These are phyloP conservation scores for Molanna angustata DNA, from an alignment of 2,888 invertebrate genomes.

Conservation along the genomic window DNA sequence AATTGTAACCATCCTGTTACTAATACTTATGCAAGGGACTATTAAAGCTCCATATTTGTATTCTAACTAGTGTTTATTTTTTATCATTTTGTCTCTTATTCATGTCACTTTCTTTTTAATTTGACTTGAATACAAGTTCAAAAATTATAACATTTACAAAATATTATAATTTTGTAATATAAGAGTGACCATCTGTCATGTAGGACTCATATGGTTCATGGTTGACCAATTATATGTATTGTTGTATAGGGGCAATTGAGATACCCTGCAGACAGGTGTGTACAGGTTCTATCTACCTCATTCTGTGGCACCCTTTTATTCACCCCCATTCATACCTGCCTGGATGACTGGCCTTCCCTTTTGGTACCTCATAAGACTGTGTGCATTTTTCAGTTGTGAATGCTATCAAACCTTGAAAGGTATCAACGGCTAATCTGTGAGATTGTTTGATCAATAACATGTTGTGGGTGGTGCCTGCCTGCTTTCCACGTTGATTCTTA, in stretches of 20 bases:
- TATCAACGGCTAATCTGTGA: conserved; percentile 29
- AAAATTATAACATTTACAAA: too few relatives aligned
- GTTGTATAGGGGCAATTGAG: not conserved
- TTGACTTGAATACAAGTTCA: too few relatives aligned
- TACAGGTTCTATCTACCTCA: conserved; percentile 2
- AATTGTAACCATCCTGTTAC: too few relatives aligned
- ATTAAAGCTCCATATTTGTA: too few relatives aligned
- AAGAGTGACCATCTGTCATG: too few relatives aligned
- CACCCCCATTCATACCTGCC: too few relatives aligned
- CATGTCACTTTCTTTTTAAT: too few relatives aligned
- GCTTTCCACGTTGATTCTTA: not conserved
- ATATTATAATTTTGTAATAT: too few relatives aligned
- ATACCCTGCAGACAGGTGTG: conserved; percentile 19
- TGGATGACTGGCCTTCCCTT: conserved; percentile 7
- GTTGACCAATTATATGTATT: not conserved
- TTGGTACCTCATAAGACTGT: not conserved
- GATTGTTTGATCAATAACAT: conserved; percentile 33
- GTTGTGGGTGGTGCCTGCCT: conserved; percentile 11
- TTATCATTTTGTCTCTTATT: too few relatives aligned
- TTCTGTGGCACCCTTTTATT: conserved; percentile 11
- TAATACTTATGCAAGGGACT: too few relatives aligned
- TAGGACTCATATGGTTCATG: too few relatives aligned
- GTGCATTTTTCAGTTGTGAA: conserved; percentile 18
- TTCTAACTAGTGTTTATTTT: too few relatives aligned
- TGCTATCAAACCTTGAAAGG: conserved; percentile 27